phyloP scores from a whole-genome alignment of 1,140 invertebrate species.

The Aphidius gifuensis region DNA sequence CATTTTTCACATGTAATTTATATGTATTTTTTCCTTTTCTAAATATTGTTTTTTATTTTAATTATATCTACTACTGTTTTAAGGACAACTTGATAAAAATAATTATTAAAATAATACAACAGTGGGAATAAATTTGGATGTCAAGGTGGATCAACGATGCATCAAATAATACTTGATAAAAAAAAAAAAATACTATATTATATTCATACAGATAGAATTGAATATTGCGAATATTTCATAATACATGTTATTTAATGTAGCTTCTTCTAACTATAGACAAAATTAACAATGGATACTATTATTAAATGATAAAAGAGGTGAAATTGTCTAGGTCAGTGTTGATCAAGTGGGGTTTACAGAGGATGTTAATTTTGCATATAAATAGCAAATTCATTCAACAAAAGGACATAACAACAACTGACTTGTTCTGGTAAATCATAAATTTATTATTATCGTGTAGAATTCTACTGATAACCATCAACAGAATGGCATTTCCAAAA shows the following conservation, averaged over 20 bases:
- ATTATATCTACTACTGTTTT: no score
- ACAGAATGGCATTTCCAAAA: constrained; percentile 38
- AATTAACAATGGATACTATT: constrained; percentile 26
- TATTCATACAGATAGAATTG: background rate
- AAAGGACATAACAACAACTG: constrained; percentile 18
- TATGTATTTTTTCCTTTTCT: no score
- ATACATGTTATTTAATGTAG: constrained; percentile 23
- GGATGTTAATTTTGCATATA: constrained; percentile 37
- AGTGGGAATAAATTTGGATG: constrained; percentile 37
- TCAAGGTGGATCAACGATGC: constrained; percentile 30
- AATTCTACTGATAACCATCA: constrained; percentile 15
- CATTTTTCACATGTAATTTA: no score
- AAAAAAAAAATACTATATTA: background rate
- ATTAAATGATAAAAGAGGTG: constrained; percentile 18
- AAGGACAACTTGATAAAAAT: no score
- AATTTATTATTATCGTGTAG: constrained; percentile 16
- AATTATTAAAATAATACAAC: no score
- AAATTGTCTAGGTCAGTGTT: constrained; percentile 19
- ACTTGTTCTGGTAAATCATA: constrained; percentile 16
- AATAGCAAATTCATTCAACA: constrained; percentile 23
- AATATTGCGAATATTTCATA: constrained; percentile 27
- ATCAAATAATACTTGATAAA: constrained; percentile 7
- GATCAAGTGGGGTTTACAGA: constrained; percentile 26
- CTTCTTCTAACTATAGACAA: background rate
- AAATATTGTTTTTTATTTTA: no score